phyloP scores from a whole-genome alignment of 1,140 invertebrate genomes.

The Procambarus clarkii region DNA sequence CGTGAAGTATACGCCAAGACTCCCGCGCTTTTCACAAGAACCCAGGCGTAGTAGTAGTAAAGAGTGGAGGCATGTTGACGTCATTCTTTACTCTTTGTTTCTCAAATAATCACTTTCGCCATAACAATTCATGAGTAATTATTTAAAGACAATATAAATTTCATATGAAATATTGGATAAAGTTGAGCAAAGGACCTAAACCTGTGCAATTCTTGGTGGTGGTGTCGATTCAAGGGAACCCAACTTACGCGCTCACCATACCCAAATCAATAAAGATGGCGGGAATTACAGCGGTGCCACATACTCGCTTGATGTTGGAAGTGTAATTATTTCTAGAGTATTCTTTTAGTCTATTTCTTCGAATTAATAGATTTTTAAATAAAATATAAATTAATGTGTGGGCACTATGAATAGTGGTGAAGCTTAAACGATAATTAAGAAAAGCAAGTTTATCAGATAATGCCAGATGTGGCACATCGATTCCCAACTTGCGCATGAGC shows the following conservation, averaged over 20 bases:
- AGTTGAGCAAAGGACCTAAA: not conserved
- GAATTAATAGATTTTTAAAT: not conserved
- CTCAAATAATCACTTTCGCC: not conserved
- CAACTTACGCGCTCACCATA: conserved; percentile 62
- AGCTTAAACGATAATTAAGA: too few species aligned
- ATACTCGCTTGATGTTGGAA: not conserved
- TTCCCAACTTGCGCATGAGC: conserved; percentile 54
- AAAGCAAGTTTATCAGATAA: not conserved
- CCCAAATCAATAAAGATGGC: conserved; percentile 69
- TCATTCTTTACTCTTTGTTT: not conserved
- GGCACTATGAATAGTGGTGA: too few species aligned
- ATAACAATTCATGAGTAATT: not conserved
- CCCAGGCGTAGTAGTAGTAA: conserved; percentile 8
- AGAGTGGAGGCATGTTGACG: not conserved
- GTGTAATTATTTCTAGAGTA: not conserved
- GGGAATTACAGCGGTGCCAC: conserved; percentile 58
- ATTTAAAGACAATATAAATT: not conserved
- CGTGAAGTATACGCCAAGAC: conserved; percentile 7
- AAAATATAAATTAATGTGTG: too few species aligned
- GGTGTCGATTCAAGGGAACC: conserved; percentile 38
- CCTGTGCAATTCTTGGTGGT: not conserved
- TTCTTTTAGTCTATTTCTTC: not conserved
- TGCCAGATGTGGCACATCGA: conserved; percentile 39
- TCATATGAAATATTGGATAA: not conserved
- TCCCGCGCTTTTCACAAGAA: conserved; percentile 13